Evolutionary conservation across 2,888 invertebrate species (phyloP), one percentile per base, ranked within the genome.

Genomic region (Thera britannica): DNA sequence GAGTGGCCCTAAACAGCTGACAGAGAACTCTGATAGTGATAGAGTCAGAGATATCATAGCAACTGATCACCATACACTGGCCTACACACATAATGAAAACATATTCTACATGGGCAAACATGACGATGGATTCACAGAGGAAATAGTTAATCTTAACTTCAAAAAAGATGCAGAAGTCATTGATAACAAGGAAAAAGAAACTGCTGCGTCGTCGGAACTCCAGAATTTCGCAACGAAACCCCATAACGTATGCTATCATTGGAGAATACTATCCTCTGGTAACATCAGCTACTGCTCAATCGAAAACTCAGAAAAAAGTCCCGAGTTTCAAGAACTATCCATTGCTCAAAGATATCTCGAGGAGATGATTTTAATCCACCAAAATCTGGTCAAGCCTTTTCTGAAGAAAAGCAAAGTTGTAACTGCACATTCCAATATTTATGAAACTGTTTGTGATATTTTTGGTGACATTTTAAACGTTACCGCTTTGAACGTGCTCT

Each of bases 301-400:
- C 71, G 91, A 93, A 77, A 88, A 93, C 63, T 82, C 82, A 1
- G 77, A 77, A 48, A 87, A 87, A 77, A 85, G 89, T 73, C 90
- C 90, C 59, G 91, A 92, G 79, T 92, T 94, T 72, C 93, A 93
- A 82, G 93, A 94, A 83, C 87, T 96, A 60, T 93, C 94, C 73
- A 94, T 94, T 80, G 96, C 96, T 90, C 96, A 96, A 93, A 94
- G 95, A 84, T 96, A 95, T 88, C 88, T 96, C 72, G 96, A 97
- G 86, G 95, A 96, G 84, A 95, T 95, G 94, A 87, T 96, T 69
- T 83, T 94, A 64, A 95, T 96, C 79, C 94, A 96, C 83, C 94
- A 94, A 79, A 94, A 94, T 81, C 87, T 96, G 73, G 92, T 96
- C 60, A 95, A 95, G 83, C 95, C 95, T 71, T 94, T 96, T 82